Conservation (phyloP, 1,140 invertebrate species). For the Drosophila tristis region DNA sequence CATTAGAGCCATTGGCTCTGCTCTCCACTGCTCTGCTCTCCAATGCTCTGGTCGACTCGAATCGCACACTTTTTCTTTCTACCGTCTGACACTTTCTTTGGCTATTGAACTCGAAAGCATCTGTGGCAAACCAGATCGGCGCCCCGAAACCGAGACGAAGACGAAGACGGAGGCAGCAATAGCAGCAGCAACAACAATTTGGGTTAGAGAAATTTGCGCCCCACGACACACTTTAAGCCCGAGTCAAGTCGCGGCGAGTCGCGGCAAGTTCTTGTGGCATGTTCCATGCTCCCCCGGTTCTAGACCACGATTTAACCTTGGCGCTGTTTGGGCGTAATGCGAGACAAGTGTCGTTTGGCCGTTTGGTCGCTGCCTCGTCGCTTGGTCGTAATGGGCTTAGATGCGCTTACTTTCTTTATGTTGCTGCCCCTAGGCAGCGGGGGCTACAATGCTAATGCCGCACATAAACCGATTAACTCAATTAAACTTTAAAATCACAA, state of each 20-base stretch:
- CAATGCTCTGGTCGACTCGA: not conserved
- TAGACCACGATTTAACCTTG: conserved; percentile 74
- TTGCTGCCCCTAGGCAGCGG: conserved; percentile 7
- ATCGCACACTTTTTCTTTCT: conserved; percentile 76
- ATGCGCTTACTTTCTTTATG: conserved; percentile 79
- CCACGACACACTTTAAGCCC: conserved; percentile 67
- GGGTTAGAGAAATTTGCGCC: conserved; percentile 81
- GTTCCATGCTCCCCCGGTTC: conserved; percentile 35
- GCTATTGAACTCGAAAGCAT: conserved; percentile 79
- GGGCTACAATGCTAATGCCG: conserved; percentile 63
- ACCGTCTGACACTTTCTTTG: conserved; percentile 75
- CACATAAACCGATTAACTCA: conserved; percentile 80
- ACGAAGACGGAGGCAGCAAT: conserved; percentile 3
- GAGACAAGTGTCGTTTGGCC: conserved; percentile 61
- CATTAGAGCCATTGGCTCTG: conserved; percentile 27
- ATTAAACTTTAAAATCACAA: conserved; percentile 72
- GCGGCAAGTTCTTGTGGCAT: conserved; percentile 54
- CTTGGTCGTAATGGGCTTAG: conserved; percentile 70
- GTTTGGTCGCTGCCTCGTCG: conserved; percentile 24
- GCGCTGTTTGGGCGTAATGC: conserved; percentile 72
- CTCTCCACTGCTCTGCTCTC: not conserved
- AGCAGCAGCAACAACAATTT: conserved; percentile 60
- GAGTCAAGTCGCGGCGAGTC: conserved; percentile 10
- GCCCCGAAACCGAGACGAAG: conserved; percentile 31
- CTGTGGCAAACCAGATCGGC: conserved; percentile 69